Percentiles rank a stretch among this genome's conserved stretches.
These are phyloP conservation scores for Diogma glabrata DNA, from an alignment of 2,888 invertebrate species.

Conservation along the genomic window DNA sequence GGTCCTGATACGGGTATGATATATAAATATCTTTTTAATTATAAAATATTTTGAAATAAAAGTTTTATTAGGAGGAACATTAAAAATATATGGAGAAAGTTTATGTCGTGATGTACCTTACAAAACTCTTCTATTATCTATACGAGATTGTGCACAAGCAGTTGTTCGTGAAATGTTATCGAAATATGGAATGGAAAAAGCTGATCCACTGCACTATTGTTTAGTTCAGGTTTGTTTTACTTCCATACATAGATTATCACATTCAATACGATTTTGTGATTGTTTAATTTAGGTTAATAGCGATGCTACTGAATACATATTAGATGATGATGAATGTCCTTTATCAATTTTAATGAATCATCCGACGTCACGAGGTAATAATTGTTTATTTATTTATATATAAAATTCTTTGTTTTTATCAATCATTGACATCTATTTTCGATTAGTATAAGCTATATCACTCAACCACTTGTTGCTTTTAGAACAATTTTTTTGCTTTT, in stretches of 20 bases:
- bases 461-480: too few relatives aligned
- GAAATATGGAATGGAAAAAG: conserved; percentile 88
- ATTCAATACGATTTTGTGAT: not conserved
- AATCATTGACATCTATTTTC: too few relatives aligned
- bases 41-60: conserved; percentile 10
- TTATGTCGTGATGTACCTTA: conserved; percentile 95
- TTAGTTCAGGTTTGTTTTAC: conserved; percentile 70
- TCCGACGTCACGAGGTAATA: conserved; percentile 74
- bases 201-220: conserved; percentile 85
- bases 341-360: conserved; percentile 87
- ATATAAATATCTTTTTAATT: conserved; percentile 10
- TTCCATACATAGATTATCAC: not conserved
- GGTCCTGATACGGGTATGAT: conserved; percentile 73
- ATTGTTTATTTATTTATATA: too few relatives aligned
- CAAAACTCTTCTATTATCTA: conserved; percentile 89
- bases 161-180: conserved; percentile 94
- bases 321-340: conserved; percentile 97
- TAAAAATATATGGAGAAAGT: conserved; percentile 94
- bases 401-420: too few relatives aligned
- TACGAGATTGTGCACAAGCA: conserved; percentile 81
- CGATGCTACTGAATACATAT: conserved; percentile 72
- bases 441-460: too few relatives aligned
- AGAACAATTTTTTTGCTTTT: too few relatives aligned
- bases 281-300: conserved; percentile 43
- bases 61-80: conserved; percentile 67